Evolutionary conservation across 2,113 vertebrate genomes (phyloP).

Genomic region (Arizona elegans): DNA sequence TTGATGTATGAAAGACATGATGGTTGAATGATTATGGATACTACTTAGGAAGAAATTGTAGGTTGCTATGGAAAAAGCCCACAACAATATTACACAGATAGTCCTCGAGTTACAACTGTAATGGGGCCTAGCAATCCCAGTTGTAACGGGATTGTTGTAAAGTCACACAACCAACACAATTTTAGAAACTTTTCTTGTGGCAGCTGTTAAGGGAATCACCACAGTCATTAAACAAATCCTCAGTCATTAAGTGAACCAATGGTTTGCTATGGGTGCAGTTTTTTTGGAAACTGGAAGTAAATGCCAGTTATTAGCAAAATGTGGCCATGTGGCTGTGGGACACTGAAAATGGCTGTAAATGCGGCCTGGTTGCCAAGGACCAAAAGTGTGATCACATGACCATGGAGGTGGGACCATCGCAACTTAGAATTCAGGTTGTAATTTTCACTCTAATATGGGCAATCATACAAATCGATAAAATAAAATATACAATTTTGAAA

Average conservation of each 20-base stretch:
- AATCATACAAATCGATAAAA: neutral
- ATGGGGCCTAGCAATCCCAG: neutral
- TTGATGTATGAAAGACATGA: neutral
- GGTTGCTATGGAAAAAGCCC: neutral
- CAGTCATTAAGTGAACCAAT: neutral
- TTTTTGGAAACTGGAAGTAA: neutral
- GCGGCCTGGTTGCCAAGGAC: neutral
- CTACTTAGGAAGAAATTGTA: neutral
- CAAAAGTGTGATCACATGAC: neutral
- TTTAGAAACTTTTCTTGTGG: neutral
- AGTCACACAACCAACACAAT: neutral
- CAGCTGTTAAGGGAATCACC: neutral
- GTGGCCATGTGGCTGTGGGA: neutral
- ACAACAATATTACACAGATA: neutral
- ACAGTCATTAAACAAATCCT: neutral
- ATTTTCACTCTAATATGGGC: neutral
- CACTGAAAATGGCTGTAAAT: neutral
- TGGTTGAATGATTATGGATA: neutral
- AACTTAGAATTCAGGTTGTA: neutral
- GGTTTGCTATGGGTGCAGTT: neutral
- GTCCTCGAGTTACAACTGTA: neutral
- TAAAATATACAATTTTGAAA: neutral
- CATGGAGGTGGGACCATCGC: fast-evolving
- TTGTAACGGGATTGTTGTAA: too few relatives aligned
- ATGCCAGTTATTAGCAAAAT: neutral